Evolutionary conservation across 2,113 vertebrate species (phyloP).

Genomic region (Cariama cristata): DNA sequence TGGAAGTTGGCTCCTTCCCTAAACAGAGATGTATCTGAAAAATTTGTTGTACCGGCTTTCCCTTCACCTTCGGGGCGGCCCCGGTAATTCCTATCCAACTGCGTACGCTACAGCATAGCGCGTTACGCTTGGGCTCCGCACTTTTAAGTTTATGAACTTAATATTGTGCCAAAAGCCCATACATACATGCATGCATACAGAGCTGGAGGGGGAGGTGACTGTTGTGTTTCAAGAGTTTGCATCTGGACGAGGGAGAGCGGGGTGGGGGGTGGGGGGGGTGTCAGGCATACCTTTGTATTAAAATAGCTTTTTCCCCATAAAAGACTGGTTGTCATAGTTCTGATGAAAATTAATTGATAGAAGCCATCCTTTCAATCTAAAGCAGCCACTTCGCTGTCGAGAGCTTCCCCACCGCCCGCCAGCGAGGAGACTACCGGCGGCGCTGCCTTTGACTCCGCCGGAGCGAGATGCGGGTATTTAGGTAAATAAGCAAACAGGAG

Average conservation of each 20-base stretch:
- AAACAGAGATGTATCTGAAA: not conserved
- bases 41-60: not conserved
- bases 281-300: slow-evolving; percentile 42
- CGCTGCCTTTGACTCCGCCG: not conserved
- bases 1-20: not conserved
- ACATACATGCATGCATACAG: not conserved
- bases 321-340: slow-evolving; percentile 50
- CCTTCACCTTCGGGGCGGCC: not conserved
- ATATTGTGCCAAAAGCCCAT: not conserved
- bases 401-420: not conserved
- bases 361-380: slow-evolving; percentile 43
- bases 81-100: not conserved
- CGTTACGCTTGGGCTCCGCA: not conserved
- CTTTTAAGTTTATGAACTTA: not conserved
- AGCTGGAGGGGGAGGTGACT: not conserved
- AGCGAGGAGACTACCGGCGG: not conserved
- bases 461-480: not conserved
- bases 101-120: not conserved
- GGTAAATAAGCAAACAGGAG: not conserved
- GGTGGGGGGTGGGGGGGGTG: not conserved
- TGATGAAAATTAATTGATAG: slow-evolving; percentile 67
- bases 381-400: not conserved
- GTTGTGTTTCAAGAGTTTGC: not conserved
- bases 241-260: not conserved
- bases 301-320: slow-evolving; percentile 49